phyloP scores from a whole-genome alignment of 2,888 invertebrate species.

The Papilio protenor region DNA sequence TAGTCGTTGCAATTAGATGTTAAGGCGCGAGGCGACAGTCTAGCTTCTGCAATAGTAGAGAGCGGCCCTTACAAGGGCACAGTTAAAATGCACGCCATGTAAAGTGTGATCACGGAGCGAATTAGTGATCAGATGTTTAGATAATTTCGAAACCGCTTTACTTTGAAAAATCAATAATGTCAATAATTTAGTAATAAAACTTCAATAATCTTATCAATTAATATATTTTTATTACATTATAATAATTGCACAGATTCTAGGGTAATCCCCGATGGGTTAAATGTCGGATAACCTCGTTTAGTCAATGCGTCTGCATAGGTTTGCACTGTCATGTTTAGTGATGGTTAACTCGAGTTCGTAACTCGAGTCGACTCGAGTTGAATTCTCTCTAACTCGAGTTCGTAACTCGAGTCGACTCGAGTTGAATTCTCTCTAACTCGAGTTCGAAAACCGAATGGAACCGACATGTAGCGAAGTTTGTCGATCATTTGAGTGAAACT shows the following conservation, averaged over 20 bases:
- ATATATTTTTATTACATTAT: neutral
- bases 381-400: too few species aligned
- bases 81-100: conserved; percentile 22
- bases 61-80: conserved; percentile 13
- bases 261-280: neutral
- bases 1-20: conserved; percentile 7
- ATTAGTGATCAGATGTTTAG: neutral
- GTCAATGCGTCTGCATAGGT: neutral
- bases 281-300: neutral
- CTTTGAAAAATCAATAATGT: neutral
- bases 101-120: conserved; percentile 15
- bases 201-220: neutral
- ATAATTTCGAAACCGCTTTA: conserved; percentile 2
- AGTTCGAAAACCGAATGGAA: too few species aligned
- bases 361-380: too few species aligned
- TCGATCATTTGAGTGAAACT: too few species aligned
- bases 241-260: neutral
- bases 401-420: too few species aligned
- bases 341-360: too few species aligned
- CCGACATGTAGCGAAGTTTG: too few species aligned
- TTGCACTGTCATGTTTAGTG: neutral
- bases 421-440: too few species aligned
- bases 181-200: too few species aligned
- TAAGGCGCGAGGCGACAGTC: neutral
- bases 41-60: conserved; percentile 19